These are phyloP conservation scores for Heliornis fulica DNA, from an alignment of 2,113 vertebrate genomes.

Conservation along the genomic window DNA sequence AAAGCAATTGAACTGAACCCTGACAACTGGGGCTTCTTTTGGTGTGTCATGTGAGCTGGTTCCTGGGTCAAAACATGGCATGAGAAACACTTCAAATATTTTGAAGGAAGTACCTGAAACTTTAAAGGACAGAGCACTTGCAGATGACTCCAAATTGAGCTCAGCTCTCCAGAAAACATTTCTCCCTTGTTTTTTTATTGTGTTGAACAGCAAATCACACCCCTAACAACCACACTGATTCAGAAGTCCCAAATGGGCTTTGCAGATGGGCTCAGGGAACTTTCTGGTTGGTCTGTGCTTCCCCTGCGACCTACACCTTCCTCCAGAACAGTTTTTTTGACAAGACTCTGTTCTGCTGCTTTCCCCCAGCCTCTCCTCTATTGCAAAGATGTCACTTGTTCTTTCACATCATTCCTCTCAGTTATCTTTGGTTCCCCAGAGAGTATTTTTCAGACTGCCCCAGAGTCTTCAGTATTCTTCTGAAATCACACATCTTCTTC, in stretches of 20 bases:
- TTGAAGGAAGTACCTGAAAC: neutral
- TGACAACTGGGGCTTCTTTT: neutral
- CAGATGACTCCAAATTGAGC: neutral
- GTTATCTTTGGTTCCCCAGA: neutral
- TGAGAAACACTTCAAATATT: neutral
- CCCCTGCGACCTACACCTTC: neutral
- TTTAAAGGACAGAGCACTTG: neutral
- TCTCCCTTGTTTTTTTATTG: neutral
- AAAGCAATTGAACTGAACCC: neutral
- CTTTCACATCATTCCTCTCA: neutral
- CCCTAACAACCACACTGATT: neutral
- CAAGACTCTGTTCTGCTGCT: neutral
- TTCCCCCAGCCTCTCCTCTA: neutral
- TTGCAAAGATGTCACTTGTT: neutral
- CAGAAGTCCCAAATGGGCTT: neutral
- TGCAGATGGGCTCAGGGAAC: neutral
- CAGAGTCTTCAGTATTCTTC: neutral
- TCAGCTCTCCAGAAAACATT: neutral
- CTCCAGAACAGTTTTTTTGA: slow-evolving; percentile 43
- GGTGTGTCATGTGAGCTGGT: neutral
- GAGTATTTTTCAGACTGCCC: neutral
- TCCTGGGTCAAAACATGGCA: accelerated
- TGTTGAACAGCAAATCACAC: neutral
- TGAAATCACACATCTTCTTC: neutral
- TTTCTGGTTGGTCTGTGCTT: neutral